Evolutionary conservation across 92 coral and sea anemone genomes (phyloP).

Genomic region (Epizoanthus illoricatus): DNA sequence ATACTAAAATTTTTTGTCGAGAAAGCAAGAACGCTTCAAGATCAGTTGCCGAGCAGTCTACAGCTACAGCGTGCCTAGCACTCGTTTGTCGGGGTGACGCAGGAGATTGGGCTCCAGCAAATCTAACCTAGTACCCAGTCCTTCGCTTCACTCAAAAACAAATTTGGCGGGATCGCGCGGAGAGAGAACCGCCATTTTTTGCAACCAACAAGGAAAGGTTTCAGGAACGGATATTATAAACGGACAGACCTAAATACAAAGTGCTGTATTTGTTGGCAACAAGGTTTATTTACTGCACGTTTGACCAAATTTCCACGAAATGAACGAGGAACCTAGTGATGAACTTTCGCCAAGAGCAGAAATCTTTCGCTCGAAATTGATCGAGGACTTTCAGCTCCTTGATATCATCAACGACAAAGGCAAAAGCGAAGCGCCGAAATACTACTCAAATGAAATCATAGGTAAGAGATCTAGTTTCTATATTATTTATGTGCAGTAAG

Average conservation of each 20-base stretch:
- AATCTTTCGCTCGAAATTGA: slow-evolving; percentile 93
- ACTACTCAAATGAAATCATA: slow-evolving; percentile 89
- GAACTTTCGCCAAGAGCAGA: slow-evolving; percentile 95
- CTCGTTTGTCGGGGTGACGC: slow-evolving; percentile 12
- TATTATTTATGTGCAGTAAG: not conserved
- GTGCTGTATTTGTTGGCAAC: not conserved
- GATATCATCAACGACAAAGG: slow-evolving; percentile 87
- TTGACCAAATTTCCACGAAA: not conserved
- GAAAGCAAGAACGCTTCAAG: too few species aligned
- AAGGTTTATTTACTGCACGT: not conserved
- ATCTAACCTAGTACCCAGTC: too few species aligned
- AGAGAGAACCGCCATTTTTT: too few species aligned
- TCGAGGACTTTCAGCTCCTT: slow-evolving; percentile 95
- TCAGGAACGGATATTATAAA: not conserved
- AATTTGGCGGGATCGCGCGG: too few species aligned
- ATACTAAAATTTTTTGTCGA: too few species aligned
- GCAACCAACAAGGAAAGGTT: too few species aligned
- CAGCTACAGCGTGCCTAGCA: too few species aligned
- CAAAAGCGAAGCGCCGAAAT: slow-evolving; percentile 72
- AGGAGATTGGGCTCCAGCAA: too few species aligned
- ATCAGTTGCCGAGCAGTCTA: too few species aligned
- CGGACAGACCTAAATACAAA: not conserved
- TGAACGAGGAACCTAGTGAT: slow-evolving; percentile 81
- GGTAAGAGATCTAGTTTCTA: slow-evolving; percentile 45
- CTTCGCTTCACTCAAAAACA: too few species aligned